A percentile compares a stretch with the other conserved stretches of the same genome.
These are phyloP conservation scores for Oryzaephilus surinamensis DNA, from an alignment of 1,140 invertebrate species.

Conservation along the genomic window DNA sequence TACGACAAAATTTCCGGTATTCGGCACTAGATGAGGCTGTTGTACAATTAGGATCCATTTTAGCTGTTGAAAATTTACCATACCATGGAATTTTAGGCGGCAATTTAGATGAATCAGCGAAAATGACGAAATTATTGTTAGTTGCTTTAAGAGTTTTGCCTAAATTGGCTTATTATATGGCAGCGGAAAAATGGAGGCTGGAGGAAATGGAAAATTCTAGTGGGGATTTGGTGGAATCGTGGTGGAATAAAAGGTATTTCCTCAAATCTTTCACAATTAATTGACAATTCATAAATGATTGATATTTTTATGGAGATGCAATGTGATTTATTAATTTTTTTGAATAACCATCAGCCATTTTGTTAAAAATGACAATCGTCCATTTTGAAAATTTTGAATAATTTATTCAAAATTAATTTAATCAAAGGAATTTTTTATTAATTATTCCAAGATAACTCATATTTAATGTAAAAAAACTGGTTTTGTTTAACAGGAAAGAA, in stretches of 20 bases:
- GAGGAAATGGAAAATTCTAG: conserved; percentile 39
- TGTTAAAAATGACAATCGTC: too few species aligned
- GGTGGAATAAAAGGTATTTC: conserved; percentile 42
- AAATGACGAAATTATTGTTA: conserved; percentile 38
- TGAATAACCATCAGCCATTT: not conserved
- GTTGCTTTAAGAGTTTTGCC: conserved; percentile 42
- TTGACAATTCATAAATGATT: not conserved
- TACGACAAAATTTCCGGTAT: conserved; percentile 17
- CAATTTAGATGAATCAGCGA: conserved; percentile 7
- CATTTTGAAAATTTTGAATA: too few species aligned
- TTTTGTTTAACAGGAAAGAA: conserved; percentile 20
- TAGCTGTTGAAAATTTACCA: conserved; percentile 34
- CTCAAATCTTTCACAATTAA: not conserved
- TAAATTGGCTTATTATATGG: conserved; percentile 47
- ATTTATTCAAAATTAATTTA: too few species aligned
- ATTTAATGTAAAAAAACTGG: too few species aligned
- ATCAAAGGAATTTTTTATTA: too few species aligned
- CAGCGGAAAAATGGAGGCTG: conserved; percentile 48
- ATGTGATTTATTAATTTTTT: not conserved
- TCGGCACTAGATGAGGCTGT: conserved; percentile 41
- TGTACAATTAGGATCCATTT: conserved; percentile 35
- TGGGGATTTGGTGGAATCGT: conserved; percentile 30
- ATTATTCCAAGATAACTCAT: too few species aligned
- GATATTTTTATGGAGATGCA: not conserved
- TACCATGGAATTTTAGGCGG: conserved; percentile 13